Base-by-base conservation (phyloP, 1,140 invertebrate species). In the Rhagoletis zephyria region DNA sequence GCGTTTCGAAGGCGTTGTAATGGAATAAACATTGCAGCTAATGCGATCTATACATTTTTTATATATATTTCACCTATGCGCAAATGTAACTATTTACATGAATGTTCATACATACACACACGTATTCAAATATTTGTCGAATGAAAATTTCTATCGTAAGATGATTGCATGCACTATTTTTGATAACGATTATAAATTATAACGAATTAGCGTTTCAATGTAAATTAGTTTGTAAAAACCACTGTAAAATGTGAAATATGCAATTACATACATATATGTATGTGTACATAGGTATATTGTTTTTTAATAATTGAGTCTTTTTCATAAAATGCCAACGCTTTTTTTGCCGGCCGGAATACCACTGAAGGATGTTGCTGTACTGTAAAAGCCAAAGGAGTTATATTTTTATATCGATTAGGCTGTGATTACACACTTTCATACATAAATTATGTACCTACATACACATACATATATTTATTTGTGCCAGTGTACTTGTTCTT, bases 171-270 rank as follows among this genome's bases (percentile, higher is more conserved):
- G 74, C 74, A 74, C 67, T 48, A 10, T 74, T 4, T 3, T 56
- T 81, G 74, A 81, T 81, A 81, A 81, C 16, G 48, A 56, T 59
- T 81, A 51, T 81, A 48, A 81, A 56, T 81, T 59, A 81, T 81
- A 81, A 81, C 48, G 74, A 81, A 81, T 56, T 81, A 81, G 10
- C 74, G 6, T 19, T 81, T 56, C 74, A 56, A 81, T 81, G 74
- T 81, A 81, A 81, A 81, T 81, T 81, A 40, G n/a, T 67, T 63
- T 63, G 61, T 12, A 63, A 63, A 56, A 56, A 56, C 51, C 51
- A 56, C 51, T 5, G 51, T 7, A 56, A 30, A 30, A 30, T 30
- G 30, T 30, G 1, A 56, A 56, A 56, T 56, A 56, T 7, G 51
- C 51, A 10, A 56, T 56, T 56, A 56, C 51, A 56, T 10, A 56